Percentiles rank a stretch among this genome's conserved stretches.
phyloP scores from a whole-genome alignment of 2,113 vertebrate species.

The Sinocyclocheilus grahami region DNA sequence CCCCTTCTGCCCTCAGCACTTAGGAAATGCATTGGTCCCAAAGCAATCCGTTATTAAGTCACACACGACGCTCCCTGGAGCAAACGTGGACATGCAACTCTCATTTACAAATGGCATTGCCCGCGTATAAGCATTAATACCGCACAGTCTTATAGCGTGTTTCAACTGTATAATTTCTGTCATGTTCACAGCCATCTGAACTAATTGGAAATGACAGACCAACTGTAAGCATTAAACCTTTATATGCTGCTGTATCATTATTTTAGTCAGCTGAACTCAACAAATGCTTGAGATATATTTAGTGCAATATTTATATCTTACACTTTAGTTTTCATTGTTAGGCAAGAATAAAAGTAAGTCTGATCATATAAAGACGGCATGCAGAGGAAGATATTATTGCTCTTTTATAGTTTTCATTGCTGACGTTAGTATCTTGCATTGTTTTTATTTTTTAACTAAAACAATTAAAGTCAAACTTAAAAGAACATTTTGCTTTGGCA shows the following conservation, averaged over 20 bases:
- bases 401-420: not conserved
- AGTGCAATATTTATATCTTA: not conserved
- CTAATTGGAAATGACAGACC: slow-evolving; percentile 27
- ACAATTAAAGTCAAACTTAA: too few relatives aligned
- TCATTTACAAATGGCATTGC: slow-evolving; percentile 4
- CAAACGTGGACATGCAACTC: not conserved
- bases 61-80: not conserved
- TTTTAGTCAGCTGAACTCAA: not conserved
- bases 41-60: slow-evolving; percentile 31
- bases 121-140: not conserved
- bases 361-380: not conserved
- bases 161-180: slow-evolving; percentile 15
- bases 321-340: not conserved
- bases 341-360: not conserved
- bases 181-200: slow-evolving; percentile 50
- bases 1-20: slow-evolving; percentile 58
- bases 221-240: not conserved
- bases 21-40: slow-evolving; percentile 41
- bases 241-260: not conserved
- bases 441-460: too few relatives aligned
- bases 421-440: too few relatives aligned
- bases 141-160: not conserved
- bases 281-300: not conserved
- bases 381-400: not conserved
- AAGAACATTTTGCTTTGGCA: too few relatives aligned